These are phyloP conservation scores for Bombus difficillimus DNA, from an alignment of 1,140 invertebrate species.

Conservation along the genomic window DNA sequence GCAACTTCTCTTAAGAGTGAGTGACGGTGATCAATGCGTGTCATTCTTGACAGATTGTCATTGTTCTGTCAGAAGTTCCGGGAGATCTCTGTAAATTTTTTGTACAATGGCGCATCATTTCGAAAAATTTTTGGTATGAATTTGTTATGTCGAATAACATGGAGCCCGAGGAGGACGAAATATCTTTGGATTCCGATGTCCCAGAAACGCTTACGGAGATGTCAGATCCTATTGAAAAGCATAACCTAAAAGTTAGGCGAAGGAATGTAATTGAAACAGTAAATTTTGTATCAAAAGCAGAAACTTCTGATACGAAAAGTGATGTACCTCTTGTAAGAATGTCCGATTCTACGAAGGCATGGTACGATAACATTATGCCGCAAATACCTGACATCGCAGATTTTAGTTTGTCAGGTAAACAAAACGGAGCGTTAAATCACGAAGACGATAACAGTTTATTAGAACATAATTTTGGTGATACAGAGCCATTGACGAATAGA, in stretches of 20 bases:
- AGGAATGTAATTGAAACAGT: constrained; percentile 57
- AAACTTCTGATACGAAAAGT: constrained; percentile 12
- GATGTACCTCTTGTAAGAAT: constrained; percentile 64
- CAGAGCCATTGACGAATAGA: constrained; percentile 36
- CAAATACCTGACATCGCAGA: constrained; percentile 65
- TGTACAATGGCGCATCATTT: constrained; percentile 37
- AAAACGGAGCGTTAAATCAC: constrained; percentile 46
- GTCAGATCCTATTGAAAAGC: constrained; percentile 44
- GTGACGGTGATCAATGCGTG: constrained; percentile 35
- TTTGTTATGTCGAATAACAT: constrained; percentile 39
- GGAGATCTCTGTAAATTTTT: constrained; percentile 32
- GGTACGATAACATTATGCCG: constrained; percentile 70
- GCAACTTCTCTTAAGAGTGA: neutral
- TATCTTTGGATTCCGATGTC: constrained; percentile 35
- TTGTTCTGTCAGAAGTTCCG: constrained; percentile 14
- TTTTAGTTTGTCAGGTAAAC: constrained; percentile 62
- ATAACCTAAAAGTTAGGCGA: constrained; percentile 60
- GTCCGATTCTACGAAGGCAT: constrained; percentile 73
- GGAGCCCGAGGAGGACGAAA: constrained; percentile 54
- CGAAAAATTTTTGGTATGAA: constrained; percentile 12
- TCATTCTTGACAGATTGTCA: constrained; percentile 44
- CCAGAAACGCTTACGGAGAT: constrained; percentile 21
- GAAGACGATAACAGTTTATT: constrained; percentile 50
- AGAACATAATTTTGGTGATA: constrained; percentile 39
- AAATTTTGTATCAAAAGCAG: constrained; percentile 1